Evolutionary conservation across 2,113 vertebrate species (phyloP).

Genomic region (Donacobius atricapilla): DNA sequence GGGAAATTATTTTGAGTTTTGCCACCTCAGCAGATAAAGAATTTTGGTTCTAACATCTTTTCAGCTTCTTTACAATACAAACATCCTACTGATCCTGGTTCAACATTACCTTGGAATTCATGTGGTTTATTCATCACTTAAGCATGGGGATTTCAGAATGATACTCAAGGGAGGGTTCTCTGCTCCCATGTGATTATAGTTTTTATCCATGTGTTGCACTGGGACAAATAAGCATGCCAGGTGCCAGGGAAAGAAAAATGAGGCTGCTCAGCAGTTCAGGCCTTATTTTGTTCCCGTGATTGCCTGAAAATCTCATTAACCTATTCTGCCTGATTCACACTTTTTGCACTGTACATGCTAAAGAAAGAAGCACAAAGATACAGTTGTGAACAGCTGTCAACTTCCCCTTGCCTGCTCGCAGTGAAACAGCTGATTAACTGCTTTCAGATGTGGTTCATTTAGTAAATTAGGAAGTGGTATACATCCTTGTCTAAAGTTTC

Average conservation of each 20-base stretch:
- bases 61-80: not conserved
- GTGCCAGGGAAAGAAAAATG: not conserved
- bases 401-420: not conserved
- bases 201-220: not conserved
- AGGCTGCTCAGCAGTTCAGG: not conserved
- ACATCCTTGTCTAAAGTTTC: not conserved
- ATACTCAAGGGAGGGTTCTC: not conserved
- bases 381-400: not conserved
- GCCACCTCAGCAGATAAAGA: not conserved
- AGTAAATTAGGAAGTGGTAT: not conserved
- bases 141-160: not conserved
- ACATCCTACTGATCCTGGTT: not conserved
- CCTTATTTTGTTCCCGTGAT: rapidly evolving
- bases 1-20: not conserved
- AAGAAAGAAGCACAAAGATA: not conserved
- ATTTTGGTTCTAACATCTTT: not conserved
- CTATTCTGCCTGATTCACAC: not conserved
- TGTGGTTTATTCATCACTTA: not conserved
- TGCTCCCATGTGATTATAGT: not conserved
- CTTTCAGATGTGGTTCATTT: not conserved
- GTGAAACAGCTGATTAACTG: not conserved
- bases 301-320: not conserved
- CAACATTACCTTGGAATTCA: not conserved
- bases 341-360: not conserved
- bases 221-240: not conserved